Percentiles rank a stretch among this genome's conserved stretches.
phyloP scores from a whole-genome alignment of 2,797 vertebrate species.

The Enteromius radiatus region DNA sequence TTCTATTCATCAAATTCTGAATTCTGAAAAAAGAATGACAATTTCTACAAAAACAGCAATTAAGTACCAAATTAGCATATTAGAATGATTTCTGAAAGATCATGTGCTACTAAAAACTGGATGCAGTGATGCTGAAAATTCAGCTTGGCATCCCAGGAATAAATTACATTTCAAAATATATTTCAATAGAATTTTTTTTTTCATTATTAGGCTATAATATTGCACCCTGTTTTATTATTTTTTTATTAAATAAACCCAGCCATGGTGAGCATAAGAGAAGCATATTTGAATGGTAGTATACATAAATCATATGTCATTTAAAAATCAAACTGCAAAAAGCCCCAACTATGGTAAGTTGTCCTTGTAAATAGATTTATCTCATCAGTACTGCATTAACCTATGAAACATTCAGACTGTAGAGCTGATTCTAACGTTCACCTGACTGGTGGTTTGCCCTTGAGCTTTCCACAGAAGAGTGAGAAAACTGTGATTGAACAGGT shows the following conservation, averaged over 20 bases:
- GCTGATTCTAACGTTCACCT: not conserved
- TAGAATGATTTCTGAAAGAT: not conserved
- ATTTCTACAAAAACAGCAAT: not conserved
- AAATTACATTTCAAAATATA: not conserved
- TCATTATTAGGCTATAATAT: too few relatives aligned
- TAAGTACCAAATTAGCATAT: not conserved
- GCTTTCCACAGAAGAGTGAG: not conserved
- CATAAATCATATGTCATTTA: not conserved
- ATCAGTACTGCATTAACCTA: not conserved
- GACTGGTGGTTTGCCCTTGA: constrained; percentile 12
- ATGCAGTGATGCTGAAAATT: not conserved
- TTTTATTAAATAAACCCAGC: not conserved
- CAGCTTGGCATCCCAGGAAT: not conserved
- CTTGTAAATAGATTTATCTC: not conserved
- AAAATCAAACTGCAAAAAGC: not conserved
- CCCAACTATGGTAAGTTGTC: not conserved
- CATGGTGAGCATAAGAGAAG: not conserved
- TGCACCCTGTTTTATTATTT: not conserved
- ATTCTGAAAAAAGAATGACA: not conserved
- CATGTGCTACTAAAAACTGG: not conserved
- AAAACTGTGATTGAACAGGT: constrained; percentile 9
- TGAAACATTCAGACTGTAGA: not conserved
- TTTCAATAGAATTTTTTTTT: too few relatives aligned
- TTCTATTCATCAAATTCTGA: not conserved
- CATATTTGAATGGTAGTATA: not conserved